Evolutionary conservation across 2,888 invertebrate genomes (phyloP), one percentile per base, ranked within the genome.

Genomic region (Drosophila nr. perissopoda): DNA sequence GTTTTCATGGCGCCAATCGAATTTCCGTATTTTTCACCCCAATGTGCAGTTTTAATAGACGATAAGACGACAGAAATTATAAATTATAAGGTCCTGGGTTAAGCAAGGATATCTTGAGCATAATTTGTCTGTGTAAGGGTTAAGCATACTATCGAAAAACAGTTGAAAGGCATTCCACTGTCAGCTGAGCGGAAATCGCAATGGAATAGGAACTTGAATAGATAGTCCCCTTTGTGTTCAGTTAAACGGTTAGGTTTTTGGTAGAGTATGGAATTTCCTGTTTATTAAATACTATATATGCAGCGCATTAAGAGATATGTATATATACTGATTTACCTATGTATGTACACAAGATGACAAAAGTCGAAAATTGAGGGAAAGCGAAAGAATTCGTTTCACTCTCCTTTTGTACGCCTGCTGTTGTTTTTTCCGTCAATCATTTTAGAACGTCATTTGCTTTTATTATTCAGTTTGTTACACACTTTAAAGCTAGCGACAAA

Each of bases 1-100:
- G 76, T 70, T 74, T 89, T 79, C 38, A 40, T 89, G 85, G 85
- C 85, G 85, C 85, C 85, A 89, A 81, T 71, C 72, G 79, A 76
- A 76, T 29, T 38, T 56, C 38, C 56, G n/a, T 70, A 69, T 64
- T 42, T 63, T 46, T 49, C 21, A n/a, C n/a, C 33, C 56, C 57
- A 34, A 52, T 36, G 62, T 46, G 29, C 53, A 64, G 52, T 71
- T 79, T 70, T 67, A 83, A 71, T 70, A 51, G 63, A 67, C 66
- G 64, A 67, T 70, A 68, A 74, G 66, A 59, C 65, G 68, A 57
- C 52, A 56, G 51, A 63, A 88, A 59, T 73, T 42, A 52, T 42
- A 70, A 63, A 53, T 65, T n/a, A 38, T 36, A 49, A 27, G 4
- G 18, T 18, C 10, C 21, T 29, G 18, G 53, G 53, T 49, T 34